Evolutionary conservation across 2,888 invertebrate species (phyloP).

Genomic region (Encarsia formosa): DNA sequence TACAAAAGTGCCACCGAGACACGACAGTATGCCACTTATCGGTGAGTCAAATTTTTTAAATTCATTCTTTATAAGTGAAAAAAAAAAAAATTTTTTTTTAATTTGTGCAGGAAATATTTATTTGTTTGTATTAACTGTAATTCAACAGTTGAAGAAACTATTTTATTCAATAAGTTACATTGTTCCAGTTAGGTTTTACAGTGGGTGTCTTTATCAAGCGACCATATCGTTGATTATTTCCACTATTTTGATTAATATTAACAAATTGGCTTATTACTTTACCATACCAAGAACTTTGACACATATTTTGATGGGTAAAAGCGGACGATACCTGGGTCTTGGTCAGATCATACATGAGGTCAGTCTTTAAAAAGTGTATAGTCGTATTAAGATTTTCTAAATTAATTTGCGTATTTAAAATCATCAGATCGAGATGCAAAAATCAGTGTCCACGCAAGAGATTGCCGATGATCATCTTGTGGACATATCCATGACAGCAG

Average conservation of each 20-base stretch:
- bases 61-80: too few species aligned
- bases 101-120: too few species aligned
- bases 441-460: conserved; percentile 38
- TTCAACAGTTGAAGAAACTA: too few species aligned
- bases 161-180: too few species aligned
- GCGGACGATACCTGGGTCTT: conserved; percentile 51
- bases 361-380: too few species aligned
- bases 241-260: conserved; percentile 56
- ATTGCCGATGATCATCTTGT: conserved; percentile 36
- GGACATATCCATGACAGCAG: conserved; percentile 31
- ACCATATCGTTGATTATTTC: conserved; percentile 56
- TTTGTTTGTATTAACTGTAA: too few species aligned
- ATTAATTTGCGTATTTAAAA: too few species aligned
- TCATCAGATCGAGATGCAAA: conserved; percentile 40
- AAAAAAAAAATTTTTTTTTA: too few species aligned
- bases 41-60: conserved; percentile 47
- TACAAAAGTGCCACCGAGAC: conserved; percentile 57
- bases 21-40: conserved; percentile 56
- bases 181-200: conserved; percentile 57
- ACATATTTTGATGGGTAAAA: conserved; percentile 49
- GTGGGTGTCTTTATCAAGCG: conserved; percentile 53
- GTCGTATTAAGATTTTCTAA: too few species aligned
- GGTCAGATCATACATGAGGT: conserved; percentile 50
- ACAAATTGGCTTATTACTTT: conserved; percentile 51
- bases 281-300: conserved; percentile 56